phyloP scores from a whole-genome alignment of 1,140 invertebrate genomes.

The roundworm (Caenorhabditis elegans) region WBcel235 BX284605.5:6563501-6564000 shows the following conservation, averaged over 20 bases:
- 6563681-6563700: not conserved
- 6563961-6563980: slow-evolving; percentile 1
- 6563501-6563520: not conserved
- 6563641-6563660: not conserved
- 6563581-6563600: too few relatives aligned
- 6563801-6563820: slow-evolving; percentile 39
- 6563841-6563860: too few relatives aligned
- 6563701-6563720: not conserved
- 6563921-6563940: not conserved
- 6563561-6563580: too few relatives aligned
- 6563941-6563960: not conserved
- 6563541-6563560: slow-evolving; percentile 31
- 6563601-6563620: not conserved
- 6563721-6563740: not conserved
- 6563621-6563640: not conserved
- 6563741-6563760: too few relatives aligned
- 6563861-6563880: too few relatives aligned
- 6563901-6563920: not conserved
- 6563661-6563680: not conserved
- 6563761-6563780: not conserved
- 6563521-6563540: not conserved
- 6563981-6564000: slow-evolving; percentile 13
- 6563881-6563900: slow-evolving; percentile 36
- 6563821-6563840: too few relatives aligned
- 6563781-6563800: slow-evolving; percentile 8